A percentile compares a stretch with the other conserved stretches of the same genome.
These are phyloP conservation scores for Thunnus albacares DNA, from an alignment of 2,797 vertebrate genomes.

Conservation along the genomic window DNA sequence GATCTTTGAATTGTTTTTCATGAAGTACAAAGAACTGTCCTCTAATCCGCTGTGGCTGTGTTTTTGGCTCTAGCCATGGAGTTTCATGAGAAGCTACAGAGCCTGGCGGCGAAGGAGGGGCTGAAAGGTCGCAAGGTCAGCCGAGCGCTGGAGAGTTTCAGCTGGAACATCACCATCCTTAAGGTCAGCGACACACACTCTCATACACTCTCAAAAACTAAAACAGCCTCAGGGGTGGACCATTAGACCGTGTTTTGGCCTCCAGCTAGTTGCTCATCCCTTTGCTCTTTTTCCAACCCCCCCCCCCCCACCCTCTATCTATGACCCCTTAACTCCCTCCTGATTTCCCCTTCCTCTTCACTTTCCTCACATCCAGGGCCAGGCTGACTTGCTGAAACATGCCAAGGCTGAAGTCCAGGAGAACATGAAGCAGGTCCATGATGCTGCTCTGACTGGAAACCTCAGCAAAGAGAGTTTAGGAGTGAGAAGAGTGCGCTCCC, in stretches of 20 bases:
- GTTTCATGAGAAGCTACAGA: slow-evolving; percentile 93
- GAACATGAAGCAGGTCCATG: slow-evolving; percentile 95
- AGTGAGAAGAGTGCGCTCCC: slow-evolving; percentile 77
- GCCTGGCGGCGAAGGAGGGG: slow-evolving; percentile 91
- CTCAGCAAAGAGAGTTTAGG: slow-evolving; percentile 87
- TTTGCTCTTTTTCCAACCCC: slow-evolving; percentile 19
- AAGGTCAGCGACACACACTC: slow-evolving; percentile 87
- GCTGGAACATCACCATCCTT: slow-evolving; percentile 97
- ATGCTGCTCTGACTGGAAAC: slow-evolving; percentile 91
- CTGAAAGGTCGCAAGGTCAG: slow-evolving; percentile 93
- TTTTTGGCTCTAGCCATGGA: slow-evolving; percentile 89
- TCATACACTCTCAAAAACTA: slow-evolving; percentile 1
- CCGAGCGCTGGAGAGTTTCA: slow-evolving; percentile 94
- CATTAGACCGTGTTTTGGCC: slow-evolving; percentile 21
- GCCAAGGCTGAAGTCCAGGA: slow-evolving; percentile 94
- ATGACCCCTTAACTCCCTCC: not conserved
- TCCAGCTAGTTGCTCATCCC: slow-evolving; percentile 43
- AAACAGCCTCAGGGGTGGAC: slow-evolving; percentile 10
- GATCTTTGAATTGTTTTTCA: not conserved
- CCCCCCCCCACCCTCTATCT: not conserved
- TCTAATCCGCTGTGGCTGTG: slow-evolving; percentile 22
- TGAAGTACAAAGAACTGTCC: not conserved
- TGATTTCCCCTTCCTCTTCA: not conserved
- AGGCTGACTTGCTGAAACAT: slow-evolving; percentile 93
- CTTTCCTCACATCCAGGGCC: slow-evolving; percentile 86